A percentile compares a stretch with the other conserved stretches of the same genome.
Conservation (phyloP, 23 tunicate genomes). For the Clavelina lepadiformis region DNA sequence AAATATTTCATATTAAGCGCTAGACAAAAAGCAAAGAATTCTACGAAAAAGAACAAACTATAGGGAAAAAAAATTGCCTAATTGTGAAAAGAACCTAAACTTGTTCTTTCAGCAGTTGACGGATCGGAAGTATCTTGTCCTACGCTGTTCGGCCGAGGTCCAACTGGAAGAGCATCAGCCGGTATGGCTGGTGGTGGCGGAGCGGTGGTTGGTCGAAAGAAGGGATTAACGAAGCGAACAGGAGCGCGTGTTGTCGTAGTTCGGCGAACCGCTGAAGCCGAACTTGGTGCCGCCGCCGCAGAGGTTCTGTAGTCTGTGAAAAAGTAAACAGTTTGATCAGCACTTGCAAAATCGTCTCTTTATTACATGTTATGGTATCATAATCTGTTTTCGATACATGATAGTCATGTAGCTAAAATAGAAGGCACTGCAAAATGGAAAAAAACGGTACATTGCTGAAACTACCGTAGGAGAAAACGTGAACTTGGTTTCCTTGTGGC, state of each 20-base stretch:
- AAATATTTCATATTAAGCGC: too few relatives aligned
- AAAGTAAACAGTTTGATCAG: background rate
- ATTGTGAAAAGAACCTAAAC: too few relatives aligned
- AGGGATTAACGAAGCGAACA: conserved; percentile 40
- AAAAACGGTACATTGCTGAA: too few relatives aligned
- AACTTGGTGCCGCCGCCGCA: conserved; percentile 45
- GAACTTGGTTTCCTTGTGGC: conserved; percentile 87
- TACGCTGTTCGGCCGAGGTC: conserved; percentile 8
- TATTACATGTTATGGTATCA: background rate
- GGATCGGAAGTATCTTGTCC: too few relatives aligned
- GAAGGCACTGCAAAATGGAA: too few relatives aligned
- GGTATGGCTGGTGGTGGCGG: conserved; percentile 30
- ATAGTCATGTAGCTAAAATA: too few relatives aligned
- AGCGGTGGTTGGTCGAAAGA: conserved; percentile 53
- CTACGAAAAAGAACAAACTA: too few relatives aligned
- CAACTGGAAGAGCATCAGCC: conserved; percentile 22
- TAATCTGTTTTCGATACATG: background rate
- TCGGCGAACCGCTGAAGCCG: conserved; percentile 2
- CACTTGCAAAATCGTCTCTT: background rate
- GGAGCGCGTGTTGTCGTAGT: conserved; percentile 22
- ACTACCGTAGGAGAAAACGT: conserved; percentile 91
- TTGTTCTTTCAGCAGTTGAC: too few relatives aligned
- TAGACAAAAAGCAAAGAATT: too few relatives aligned
- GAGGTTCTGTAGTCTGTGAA: conserved; percentile 74
- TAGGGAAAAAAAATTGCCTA: too few relatives aligned